These are phyloP conservation scores for Enteromius fasciolatus DNA, from an alignment of 2,797 vertebrate genomes.

Conservation along the genomic window DNA sequence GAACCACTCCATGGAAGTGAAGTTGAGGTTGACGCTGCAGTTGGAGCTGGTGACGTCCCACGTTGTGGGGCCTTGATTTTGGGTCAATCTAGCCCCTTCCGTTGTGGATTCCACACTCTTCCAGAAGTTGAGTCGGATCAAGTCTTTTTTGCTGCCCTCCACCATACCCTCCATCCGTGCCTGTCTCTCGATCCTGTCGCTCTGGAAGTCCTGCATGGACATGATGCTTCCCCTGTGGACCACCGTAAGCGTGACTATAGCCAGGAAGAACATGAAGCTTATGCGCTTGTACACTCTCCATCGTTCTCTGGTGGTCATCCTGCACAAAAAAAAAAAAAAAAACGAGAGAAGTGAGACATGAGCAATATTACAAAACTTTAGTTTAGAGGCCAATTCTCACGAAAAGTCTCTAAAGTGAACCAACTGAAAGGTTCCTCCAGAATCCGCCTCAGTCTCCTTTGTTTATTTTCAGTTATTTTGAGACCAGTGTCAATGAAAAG, in stretches of 20 bases:
- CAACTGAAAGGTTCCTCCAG: too few relatives aligned
- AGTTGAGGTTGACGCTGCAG: conserved; percentile 86
- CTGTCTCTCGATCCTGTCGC: conserved; percentile 73
- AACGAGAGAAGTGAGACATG: not conserved
- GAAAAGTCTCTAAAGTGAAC: too few relatives aligned
- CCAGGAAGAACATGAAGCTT: conserved; percentile 81
- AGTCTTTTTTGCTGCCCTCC: conserved; percentile 43
- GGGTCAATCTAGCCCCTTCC: not conserved
- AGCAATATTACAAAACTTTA: not conserved
- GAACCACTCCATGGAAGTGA: conserved; percentile 86
- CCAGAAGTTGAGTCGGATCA: conserved; percentile 79
- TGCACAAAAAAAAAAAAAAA: conserved; percentile 57
- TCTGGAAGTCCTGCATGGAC: conserved; percentile 74
- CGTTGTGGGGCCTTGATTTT: conserved; percentile 45
- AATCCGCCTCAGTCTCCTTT: too few relatives aligned
- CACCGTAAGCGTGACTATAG: conserved; percentile 80
- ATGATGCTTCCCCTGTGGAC: conserved; percentile 82
- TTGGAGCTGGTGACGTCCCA: conserved; percentile 88
- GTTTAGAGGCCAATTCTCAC: not conserved
- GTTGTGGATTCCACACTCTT: conserved; percentile 62
- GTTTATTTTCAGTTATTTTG: too few relatives aligned
- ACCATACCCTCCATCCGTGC: conserved; percentile 61
- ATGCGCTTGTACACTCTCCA: conserved; percentile 84
- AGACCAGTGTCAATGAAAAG: too few relatives aligned
- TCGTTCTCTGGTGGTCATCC: conserved; percentile 79